These are phyloP conservation scores for Celastrina argiolus DNA, from an alignment of 2,888 invertebrate species.

Conservation along the genomic window DNA sequence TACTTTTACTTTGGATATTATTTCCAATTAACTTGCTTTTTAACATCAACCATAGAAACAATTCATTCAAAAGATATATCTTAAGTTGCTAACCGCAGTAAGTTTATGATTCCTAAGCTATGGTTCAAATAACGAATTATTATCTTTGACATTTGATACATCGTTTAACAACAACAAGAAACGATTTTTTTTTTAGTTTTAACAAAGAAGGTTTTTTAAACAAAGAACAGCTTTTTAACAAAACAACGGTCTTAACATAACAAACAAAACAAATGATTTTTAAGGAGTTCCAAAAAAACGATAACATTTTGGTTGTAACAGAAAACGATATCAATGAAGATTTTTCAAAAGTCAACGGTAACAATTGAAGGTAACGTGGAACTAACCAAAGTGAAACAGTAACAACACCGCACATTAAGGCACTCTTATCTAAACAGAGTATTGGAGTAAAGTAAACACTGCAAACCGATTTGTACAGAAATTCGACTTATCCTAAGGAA, in stretches of 20 bases:
- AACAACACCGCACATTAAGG: constrained; percentile 74
- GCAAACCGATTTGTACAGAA: constrained; percentile 5
- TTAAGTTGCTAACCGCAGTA: too few relatives aligned
- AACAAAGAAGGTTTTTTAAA: neutral
- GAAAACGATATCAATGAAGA: constrained; percentile 25
- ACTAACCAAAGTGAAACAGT: constrained; percentile 45
- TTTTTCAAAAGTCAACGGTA: constrained; percentile 12
- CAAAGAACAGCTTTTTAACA: neutral
- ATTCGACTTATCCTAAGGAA: constrained; percentile 33
- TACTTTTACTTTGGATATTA: too few relatives aligned
- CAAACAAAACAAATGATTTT: neutral
- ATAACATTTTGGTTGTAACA: constrained; percentile 21
- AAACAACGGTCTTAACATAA: neutral
- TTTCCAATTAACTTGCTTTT: too few relatives aligned
- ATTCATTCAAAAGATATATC: neutral
- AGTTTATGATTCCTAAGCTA: neutral
- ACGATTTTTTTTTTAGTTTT: neutral
- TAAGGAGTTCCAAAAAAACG: neutral
- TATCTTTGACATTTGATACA: neutral
- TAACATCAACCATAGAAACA: neutral
- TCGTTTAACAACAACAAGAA: neutral
- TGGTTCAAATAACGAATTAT: neutral
- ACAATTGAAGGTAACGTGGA: constrained; percentile 43
- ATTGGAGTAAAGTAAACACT: neutral
- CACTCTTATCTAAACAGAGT: constrained; percentile 30